Conservation (phyloP, 2,888 invertebrate species). For the Phrixothrix hirtus region DNA sequence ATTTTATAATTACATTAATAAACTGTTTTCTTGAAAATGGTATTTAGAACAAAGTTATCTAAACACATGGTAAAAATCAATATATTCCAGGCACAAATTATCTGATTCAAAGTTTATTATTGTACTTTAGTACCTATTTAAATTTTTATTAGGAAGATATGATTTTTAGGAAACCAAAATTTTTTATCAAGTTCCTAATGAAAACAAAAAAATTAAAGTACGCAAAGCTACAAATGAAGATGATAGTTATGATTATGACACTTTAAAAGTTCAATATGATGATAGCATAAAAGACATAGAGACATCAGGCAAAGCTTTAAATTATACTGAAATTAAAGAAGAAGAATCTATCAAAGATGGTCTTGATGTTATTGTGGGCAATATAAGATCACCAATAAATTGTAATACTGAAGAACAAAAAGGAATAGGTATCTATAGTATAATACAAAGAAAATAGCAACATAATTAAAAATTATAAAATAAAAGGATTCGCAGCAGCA, state of each 20-base stretch:
- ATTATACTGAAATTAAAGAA: conserved; percentile 53
- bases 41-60: too few relatives aligned
- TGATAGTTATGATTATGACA: conserved; percentile 54
- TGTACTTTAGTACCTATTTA: too few relatives aligned
- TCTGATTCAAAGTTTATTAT: too few relatives aligned
- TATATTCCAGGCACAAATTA: too few relatives aligned
- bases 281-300: conserved; percentile 48
- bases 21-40: too few relatives aligned
- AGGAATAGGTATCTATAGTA: conserved; percentile 49
- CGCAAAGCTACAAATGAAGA: conserved; percentile 20
- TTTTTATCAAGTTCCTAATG: too few relatives aligned
- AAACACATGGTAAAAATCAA: too few relatives aligned
- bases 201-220: conserved; percentile 1
- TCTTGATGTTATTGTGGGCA: conserved; percentile 48
- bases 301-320: conserved; percentile 51
- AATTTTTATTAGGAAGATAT: too few relatives aligned
- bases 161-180: too few relatives aligned
- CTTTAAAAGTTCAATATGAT: conserved; percentile 57
- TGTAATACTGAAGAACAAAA: conserved; percentile 57
- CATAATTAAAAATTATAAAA: background rate
- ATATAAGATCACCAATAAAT: conserved; percentile 50
- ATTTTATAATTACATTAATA: too few relatives aligned
- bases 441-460: background rate
- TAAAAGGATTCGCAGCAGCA: conserved; percentile 45
- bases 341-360: conserved; percentile 52